These are phyloP conservation scores for Burhinus bistriatus DNA, from an alignment of 2,113 vertebrate genomes.

Conservation along the genomic window DNA sequence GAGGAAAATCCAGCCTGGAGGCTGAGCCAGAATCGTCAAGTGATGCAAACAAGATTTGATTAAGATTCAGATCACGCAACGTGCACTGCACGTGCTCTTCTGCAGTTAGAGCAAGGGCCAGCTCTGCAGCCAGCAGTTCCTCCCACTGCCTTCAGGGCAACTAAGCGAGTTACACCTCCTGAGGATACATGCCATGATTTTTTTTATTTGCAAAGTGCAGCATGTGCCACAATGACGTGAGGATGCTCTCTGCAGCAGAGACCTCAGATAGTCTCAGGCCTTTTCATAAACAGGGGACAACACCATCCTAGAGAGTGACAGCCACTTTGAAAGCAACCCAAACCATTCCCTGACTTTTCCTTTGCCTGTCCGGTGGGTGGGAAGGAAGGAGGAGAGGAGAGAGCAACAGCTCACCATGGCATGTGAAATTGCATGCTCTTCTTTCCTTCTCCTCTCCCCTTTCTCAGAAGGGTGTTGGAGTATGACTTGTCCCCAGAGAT, in stretches of 20 bases:
- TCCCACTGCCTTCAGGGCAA: background rate
- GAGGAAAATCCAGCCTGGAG: background rate
- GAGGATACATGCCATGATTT: background rate
- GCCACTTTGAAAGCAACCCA: background rate
- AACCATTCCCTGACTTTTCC: background rate
- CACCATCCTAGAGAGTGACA: background rate
- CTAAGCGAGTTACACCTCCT: background rate
- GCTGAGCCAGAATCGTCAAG: background rate
- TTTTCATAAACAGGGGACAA: background rate
- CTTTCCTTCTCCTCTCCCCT: background rate
- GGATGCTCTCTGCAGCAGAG: background rate
- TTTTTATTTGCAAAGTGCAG: background rate
- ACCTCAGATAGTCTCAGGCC: background rate
- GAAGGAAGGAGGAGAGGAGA: background rate
- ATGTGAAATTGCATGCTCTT: background rate
- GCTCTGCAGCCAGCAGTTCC: background rate
- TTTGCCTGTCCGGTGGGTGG: background rate
- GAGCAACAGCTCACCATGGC: background rate
- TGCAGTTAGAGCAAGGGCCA: background rate
- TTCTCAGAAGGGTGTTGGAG: background rate
- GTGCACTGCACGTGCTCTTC: background rate
- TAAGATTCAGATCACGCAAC: background rate
- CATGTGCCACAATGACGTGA: accelerated
- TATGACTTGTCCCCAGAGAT: background rate
- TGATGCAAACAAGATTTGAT: background rate